These are phyloP conservation scores for Dermochelys coriacea DNA, from an alignment of 2,797 vertebrate genomes.

Conservation along the genomic window DNA sequence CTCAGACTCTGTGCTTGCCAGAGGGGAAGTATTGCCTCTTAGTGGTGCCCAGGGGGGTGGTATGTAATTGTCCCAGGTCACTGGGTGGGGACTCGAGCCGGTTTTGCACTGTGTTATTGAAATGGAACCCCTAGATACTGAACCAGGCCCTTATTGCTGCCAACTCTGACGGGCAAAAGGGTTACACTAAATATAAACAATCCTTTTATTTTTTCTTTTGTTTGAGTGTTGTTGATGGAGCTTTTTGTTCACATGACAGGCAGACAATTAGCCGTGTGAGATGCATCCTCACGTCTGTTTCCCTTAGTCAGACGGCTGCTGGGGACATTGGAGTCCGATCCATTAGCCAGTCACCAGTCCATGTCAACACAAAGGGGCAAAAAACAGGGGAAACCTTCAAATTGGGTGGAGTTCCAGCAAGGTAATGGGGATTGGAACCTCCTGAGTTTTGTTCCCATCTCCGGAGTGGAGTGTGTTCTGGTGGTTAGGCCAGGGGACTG, in stretches of 20 bases:
- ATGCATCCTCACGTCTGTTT: conserved; percentile 56
- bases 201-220: conserved; percentile 59
- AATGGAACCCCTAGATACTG: too few relatives aligned
- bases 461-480: neutral
- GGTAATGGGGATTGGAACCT: neutral
- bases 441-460: neutral
- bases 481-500: neutral
- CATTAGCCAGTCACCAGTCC: conserved; percentile 17
- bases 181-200: conserved; percentile 66
- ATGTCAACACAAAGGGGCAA: neutral
- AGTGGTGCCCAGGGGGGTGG: too few relatives aligned
- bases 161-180: too few relatives aligned
- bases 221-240: conserved; percentile 65
- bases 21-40: too few relatives aligned
- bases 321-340: neutral
- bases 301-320: neutral
- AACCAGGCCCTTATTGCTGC: too few relatives aligned
- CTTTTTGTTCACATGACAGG: conserved; percentile 72
- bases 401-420: neutral
- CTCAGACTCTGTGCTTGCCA: too few relatives aligned
- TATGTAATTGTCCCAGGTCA: too few relatives aligned
- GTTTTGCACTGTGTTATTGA: too few relatives aligned
- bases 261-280: conserved; percentile 66
- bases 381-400: neutral
- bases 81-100: too few relatives aligned